Evolutionary conservation across 2,113 vertebrate species (phyloP).

Genomic region (Pelmatolapia mariae): DNA sequence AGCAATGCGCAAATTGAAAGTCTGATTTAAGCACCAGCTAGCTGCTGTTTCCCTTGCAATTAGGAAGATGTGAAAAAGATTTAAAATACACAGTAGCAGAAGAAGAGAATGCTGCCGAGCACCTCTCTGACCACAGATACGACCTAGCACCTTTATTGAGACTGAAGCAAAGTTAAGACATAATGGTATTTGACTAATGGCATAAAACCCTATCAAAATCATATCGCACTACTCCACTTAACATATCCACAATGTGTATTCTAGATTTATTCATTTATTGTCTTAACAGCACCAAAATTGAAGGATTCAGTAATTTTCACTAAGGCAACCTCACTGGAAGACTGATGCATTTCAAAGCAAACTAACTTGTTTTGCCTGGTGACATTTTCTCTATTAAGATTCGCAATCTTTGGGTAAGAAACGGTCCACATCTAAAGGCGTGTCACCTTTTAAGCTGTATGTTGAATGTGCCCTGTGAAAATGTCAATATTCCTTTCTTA

Average conservation of each 20-base stretch:
- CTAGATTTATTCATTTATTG: not conserved
- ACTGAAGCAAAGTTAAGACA: not conserved
- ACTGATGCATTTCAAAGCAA: not conserved
- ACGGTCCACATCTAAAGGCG: not conserved
- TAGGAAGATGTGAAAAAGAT: not conserved
- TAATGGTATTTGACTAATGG: not conserved
- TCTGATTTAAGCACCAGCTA: not conserved
- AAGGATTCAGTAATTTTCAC: not conserved
- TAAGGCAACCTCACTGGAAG: not conserved
- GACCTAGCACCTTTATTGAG: not conserved
- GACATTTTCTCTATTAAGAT: not conserved
- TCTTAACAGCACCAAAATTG: not conserved
- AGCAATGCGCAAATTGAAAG: slow-evolving; percentile 7
- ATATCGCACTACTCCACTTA: not conserved
- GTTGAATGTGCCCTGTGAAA: not conserved
- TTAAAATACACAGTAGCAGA: not conserved
- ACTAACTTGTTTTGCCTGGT: not conserved
- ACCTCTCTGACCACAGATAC: not conserved
- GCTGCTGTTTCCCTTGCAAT: not conserved
- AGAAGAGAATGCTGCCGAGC: not conserved
- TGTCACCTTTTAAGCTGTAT: not conserved
- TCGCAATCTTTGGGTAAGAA: not conserved
- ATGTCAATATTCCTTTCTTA: not conserved
- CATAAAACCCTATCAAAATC: not conserved
- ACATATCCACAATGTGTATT: not conserved